Base-by-base conservation (phyloP, 2,888 invertebrate genomes). In the Lamellibrachia columna region DNA sequence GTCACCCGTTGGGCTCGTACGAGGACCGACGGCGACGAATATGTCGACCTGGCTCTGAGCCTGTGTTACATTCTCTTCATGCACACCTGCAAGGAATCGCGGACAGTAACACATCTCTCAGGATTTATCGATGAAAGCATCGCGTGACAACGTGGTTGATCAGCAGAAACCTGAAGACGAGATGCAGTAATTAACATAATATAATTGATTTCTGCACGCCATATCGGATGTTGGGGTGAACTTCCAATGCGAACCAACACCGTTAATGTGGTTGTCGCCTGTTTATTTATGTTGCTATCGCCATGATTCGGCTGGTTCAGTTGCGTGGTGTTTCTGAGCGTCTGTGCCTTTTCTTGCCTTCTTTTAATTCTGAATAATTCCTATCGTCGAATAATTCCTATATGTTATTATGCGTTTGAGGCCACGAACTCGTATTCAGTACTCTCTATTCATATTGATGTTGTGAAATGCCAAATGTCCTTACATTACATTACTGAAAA, bases 21-120 rank as follows among this genome's bases (percentile, higher is more conserved):
- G 75, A 75, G 22, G 75, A 40, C 40, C 40, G 40, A 40, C 40
- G 0, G 40, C 40, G 40, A 40, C 40, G 40, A 75, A 75, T n/a
- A 75, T 75, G 75, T 75, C 11, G 75, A 2, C 75, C 15, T 75
- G 75, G n/a, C 22, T n/a, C 40, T 40, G 40, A 40, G 40, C 40
- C 40, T 40, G 40, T 40, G 40, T 75, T 6, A 11, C 22, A 15
- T 4, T 22, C 15, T 75, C 15, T 75, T 75, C 22, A n/a, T n/a
- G 75, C 75, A 75, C 75, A 75, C 75, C 75, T 75, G 75, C 75
- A 75, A 75, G 75, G 75, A 75, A 75, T 15, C 11, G 75, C 75
- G 75, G n/a, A 75, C n/a, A 75, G 15, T n/a, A 15, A 75, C 22
- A 22, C 22, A 75, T 75, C 75, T n/a, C 1, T 75, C 75, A 15